Evolutionary conservation across 2,113 vertebrate species (phyloP).

Genomic region (Todiramphus saurophagus): DNA sequence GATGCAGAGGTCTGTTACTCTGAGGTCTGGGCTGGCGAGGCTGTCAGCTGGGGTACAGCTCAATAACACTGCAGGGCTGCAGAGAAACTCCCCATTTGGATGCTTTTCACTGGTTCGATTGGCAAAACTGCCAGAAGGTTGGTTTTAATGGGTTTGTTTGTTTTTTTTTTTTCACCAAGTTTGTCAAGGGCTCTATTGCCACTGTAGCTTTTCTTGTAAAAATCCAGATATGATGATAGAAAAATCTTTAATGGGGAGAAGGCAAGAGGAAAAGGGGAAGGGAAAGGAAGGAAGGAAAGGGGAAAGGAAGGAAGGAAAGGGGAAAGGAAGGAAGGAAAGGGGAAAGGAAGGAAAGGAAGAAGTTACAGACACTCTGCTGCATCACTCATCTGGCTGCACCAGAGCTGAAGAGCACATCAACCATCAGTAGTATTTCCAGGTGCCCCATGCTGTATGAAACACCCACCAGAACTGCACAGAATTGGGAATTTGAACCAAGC

Average conservation of each 20-base stretch:
- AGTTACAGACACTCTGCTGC: neutral
- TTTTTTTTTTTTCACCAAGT: no score
- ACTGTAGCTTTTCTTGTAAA: neutral
- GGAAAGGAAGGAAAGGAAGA: neutral
- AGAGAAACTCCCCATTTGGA: neutral
- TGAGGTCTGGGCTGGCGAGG: neutral
- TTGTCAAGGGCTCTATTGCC: neutral
- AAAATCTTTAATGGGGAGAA: neutral
- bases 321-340: no score
- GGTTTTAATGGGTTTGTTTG: neutral
- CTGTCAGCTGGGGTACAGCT: neutral
- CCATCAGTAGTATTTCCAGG: neutral
- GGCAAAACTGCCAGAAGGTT: neutral
- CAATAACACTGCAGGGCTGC: neutral
- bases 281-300: no score
- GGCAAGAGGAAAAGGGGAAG: no score
- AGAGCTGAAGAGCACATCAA: neutral
- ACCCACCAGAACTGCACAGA: neutral
- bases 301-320: neutral
- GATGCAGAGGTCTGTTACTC: neutral
- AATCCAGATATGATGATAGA: neutral
- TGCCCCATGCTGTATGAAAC: neutral
- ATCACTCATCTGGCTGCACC: neutral
- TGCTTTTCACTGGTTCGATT: neutral
- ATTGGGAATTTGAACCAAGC: neutral